Base-by-base conservation (phyloP, 2,888 invertebrate genomes). In the Acleris sparsana region DNA sequence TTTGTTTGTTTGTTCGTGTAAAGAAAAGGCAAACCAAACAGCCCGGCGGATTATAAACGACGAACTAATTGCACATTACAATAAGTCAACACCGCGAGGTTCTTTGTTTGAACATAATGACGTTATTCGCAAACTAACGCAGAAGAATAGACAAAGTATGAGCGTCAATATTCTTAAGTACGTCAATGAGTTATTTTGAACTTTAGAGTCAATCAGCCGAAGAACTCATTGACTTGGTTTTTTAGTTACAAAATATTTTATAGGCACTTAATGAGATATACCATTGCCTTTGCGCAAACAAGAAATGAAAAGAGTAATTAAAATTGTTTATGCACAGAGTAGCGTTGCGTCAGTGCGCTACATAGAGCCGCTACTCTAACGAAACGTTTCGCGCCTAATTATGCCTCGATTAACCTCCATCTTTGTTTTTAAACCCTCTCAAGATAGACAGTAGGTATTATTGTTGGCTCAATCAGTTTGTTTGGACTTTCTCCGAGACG, bases 401-500 rank as follows among this genome's bases (percentile, higher is more conserved):
- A 75, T 72, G 58, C 53, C 68, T 62, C 67, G 68, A 72, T 74
- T 66, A 71, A 55, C 70, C 72, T 71, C 74, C 76, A 78, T 80
- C 73, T 79, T 80, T 77, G 72, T 75, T 73, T 75, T 72, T 53
- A 52, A 56, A 64, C 53, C 69, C 69, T 69, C 72, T 71, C 70
- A 68, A 65, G 66, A 59, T 52, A 72, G 73, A 68, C 70, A 68
- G 62, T n/a, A n/a, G n/a, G n/a, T 72, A 68, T 72, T 74, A 71
- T 71, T 77, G 74, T 79, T 77, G 75, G 70, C 64, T 56, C 63
- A 65, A 63, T 71, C 70, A 75, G 62, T 65, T 61, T 87, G 77
- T 87, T 85, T 86, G 82, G 71, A 85, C 86, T 87, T 87, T 88
- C 87, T 76, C 82, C 70, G 57, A 53, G 53, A 61, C 61, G 65